Evolutionary conservation across 1,140 invertebrate genomes (phyloP).

Genomic region (Drosophila simulans): DNA sequence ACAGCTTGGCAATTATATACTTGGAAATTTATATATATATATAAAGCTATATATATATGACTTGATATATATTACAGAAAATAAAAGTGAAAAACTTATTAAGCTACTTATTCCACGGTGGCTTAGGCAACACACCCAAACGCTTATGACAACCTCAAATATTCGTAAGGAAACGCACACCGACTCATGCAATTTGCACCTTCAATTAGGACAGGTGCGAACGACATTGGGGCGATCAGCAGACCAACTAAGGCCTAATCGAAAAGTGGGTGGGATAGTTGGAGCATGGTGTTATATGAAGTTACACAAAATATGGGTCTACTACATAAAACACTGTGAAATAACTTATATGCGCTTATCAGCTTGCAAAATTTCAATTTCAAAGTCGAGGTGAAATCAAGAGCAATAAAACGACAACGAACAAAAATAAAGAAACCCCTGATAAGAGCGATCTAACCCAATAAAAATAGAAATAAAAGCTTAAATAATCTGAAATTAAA

Average conservation of each 20-base stretch:
- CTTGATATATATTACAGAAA: too few species aligned
- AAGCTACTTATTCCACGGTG: constrained; percentile 5
- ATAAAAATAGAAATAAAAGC: constrained; percentile 28
- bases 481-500: constrained; percentile 36
- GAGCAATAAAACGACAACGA: constrained; percentile 25
- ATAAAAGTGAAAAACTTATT: neutral
- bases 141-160: constrained; percentile 30
- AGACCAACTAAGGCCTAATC: constrained; percentile 26
- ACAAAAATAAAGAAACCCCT: constrained; percentile 17
- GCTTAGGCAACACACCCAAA: constrained; percentile 1
- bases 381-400: constrained; percentile 66
- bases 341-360: constrained; percentile 44
- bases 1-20: too few species aligned
- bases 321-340: constrained; percentile 2
- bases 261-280: constrained; percentile 9
- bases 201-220: constrained; percentile 44
- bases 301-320: neutral
- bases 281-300: neutral
- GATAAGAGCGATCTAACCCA: constrained; percentile 36
- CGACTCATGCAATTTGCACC: constrained; percentile 41
- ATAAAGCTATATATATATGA: too few species aligned
- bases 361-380: constrained; percentile 57
- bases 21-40: too few species aligned
- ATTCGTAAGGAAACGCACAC: constrained; percentile 31
- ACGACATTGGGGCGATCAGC: constrained; percentile 27